Base-by-base conservation (phyloP, 92 coral and sea anemone genomes). In the Ricordea florida region DNA sequence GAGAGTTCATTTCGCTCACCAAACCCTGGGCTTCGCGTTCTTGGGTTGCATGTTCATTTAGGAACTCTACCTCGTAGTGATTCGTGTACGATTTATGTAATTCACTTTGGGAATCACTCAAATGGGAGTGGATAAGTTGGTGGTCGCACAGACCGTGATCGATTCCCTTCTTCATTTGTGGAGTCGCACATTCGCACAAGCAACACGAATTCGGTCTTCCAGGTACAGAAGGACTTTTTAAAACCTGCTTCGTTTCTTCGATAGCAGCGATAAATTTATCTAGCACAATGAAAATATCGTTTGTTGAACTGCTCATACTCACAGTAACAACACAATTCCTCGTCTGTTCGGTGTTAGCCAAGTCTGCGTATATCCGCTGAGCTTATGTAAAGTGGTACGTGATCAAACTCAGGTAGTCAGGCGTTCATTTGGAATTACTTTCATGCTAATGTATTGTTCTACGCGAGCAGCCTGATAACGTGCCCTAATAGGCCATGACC, bases 251-350 rank as follows among this genome's bases (percentile, higher is more conserved):
- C 1, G 97, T 91, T 41, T 91, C 97, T 67, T 91, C 97, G 32
- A 91, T 89, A 33, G 97, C 97, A 31, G 88, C 90, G 10, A 91
- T 91, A 43, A 91, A 91, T 60, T 87, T 88, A 83, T 91, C 97
- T 21, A 91, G 71, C 11, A 87, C 97, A 75, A 87, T 82, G 57
- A 79, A 87, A 35, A 91, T 82, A 42, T 91, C 83, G 50, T 84
- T 76, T 25, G 72, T 68, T 37, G 89, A 43, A 23, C 59, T 58
- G 6, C 76, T 75, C 84, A 77, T 84, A 21, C 45, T 74, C 51
- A 29, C 3, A 13, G 6, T 13, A 11, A 23, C 33, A 13, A 27
- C 22, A 15, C 20, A 52, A 32, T 10, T 28, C 34, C 7, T 16
- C 7, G 17, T 30, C 34, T 67, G 59, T 67, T 4, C 56, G 20